Conservation (phyloP, 2,113 vertebrate species). For the Philantomba maxwellii region DNA sequence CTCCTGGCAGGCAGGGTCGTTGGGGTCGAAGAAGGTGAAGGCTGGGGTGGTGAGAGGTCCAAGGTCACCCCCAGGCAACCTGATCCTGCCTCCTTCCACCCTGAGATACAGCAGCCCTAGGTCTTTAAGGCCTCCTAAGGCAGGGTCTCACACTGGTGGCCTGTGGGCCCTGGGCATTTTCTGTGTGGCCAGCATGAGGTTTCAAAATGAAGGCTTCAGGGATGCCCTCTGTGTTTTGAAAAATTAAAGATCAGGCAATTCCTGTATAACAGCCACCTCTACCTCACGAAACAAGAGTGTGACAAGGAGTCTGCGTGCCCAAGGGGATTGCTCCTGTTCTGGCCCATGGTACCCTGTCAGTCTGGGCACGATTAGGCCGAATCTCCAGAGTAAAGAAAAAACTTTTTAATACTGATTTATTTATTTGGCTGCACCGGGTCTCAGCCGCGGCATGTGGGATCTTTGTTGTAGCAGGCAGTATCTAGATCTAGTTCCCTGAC, state of each 20-base stretch:
- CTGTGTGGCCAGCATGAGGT: background rate
- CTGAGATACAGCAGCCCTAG: background rate
- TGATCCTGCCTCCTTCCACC: background rate
- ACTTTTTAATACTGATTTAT: background rate
- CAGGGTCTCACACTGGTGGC: background rate
- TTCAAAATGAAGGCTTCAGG: background rate
- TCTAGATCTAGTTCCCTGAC: background rate
- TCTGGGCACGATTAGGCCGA: background rate
- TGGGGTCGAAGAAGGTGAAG: constrained; percentile 95
- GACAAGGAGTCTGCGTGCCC: background rate
- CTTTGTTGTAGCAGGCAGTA: background rate
- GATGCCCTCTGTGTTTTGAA: background rate
- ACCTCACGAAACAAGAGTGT: background rate
- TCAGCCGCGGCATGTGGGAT: background rate
- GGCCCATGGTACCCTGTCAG: background rate
- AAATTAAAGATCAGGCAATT: background rate
- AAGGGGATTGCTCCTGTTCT: background rate
- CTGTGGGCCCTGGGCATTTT: background rate
- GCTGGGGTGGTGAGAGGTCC: constrained; percentile 69
- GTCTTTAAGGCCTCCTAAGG: background rate
- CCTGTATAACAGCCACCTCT: background rate
- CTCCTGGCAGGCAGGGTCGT: constrained; percentile 90
- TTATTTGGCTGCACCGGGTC: background rate
- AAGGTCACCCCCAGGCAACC: background rate
- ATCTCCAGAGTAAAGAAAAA: background rate